Conservation (phyloP, 2,888 invertebrate species). For the Lasioglossum vierecki region DNA sequence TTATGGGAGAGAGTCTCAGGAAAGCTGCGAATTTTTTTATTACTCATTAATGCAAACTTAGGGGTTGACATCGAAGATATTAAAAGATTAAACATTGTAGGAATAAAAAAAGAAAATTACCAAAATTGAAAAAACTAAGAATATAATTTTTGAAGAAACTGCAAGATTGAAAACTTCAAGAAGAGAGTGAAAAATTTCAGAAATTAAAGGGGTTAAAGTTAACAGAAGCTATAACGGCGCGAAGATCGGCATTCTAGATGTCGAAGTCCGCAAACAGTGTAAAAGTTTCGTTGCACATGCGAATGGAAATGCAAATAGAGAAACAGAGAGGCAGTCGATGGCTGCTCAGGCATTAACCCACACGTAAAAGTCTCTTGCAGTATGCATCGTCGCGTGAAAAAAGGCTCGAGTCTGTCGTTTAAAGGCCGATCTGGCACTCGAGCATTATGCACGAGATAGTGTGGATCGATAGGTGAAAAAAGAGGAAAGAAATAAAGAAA, state of each 20-base stretch:
- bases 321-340: constrained; percentile 27
- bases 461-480: constrained; percentile 10
- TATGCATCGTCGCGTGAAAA: constrained; percentile 64
- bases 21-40: no score
- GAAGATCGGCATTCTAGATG: not conserved
- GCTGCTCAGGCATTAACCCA: constrained; percentile 32
- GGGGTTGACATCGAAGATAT: not conserved
- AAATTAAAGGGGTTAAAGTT: not conserved
- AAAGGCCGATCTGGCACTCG: constrained; percentile 43
- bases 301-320: constrained; percentile 42
- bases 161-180: not conserved
- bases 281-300: not conserved
- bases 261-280: not conserved
- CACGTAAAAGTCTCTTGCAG: constrained; percentile 30
- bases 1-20: not conserved
- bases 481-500: not conserved
- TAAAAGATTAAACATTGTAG: not conserved
- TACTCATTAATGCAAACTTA: no score
- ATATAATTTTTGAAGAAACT: not conserved
- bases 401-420: constrained; percentile 35
- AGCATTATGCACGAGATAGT: not conserved
- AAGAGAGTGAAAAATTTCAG: not conserved
- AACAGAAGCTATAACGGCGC: not conserved
- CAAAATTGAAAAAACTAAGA: not conserved
- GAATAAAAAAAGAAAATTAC: not conserved